Base-by-base conservation (phyloP, 2,888 invertebrate species). In the Agonopterix subpropinquella region DNA sequence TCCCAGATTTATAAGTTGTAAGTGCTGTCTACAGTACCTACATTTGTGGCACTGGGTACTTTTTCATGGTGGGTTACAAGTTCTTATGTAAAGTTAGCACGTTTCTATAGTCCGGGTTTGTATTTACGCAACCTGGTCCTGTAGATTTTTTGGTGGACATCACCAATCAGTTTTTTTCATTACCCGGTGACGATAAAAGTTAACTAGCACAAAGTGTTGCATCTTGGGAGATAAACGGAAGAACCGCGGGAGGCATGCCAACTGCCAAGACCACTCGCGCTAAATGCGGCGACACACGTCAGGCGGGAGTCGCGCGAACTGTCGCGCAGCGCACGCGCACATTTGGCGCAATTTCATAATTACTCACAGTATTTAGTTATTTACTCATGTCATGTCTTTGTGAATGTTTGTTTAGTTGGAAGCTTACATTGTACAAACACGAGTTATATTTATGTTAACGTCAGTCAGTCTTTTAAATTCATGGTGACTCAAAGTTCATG, bases 281-380 rank as follows among this genome's bases (percentile, higher is more conserved):
- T 83, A 85, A 85, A 83, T 72, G 64, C 62, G 77, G 80, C 68
- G 53, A 52, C 75, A 67, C 77, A 74, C 81, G 80, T 80, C 84
- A 81, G 69, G 61, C 65, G 50, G 55, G 53, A 53, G 57, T 53
- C 57, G 52, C 54, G 58, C 64, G 57, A 67, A 43, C 39, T 50
- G 47, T 41, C 51, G 35, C 42, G 37, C 41, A 13, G 51, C 51
- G 51, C 48, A 5, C 54, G 53, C 57, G 55, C 56, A 46, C 48
- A 45, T 37, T n/a, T 11, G 13, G 13, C 48, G 36, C 39, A 50
- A 64, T 64, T 62, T 62, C 60, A 61, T 65, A 64, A 70, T 68
- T 67, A 66, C 59, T 56, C 51, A 54, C 55, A 53, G 28, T 28
- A 28, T 28, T 28, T 28, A 28, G 28, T 28, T 62, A 64, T 68